A percentile compares a stretch with the other conserved stretches of the same genome.
Conservation (phyloP, 2,797 vertebrate genomes). For the Clarias fuscus region DNA sequence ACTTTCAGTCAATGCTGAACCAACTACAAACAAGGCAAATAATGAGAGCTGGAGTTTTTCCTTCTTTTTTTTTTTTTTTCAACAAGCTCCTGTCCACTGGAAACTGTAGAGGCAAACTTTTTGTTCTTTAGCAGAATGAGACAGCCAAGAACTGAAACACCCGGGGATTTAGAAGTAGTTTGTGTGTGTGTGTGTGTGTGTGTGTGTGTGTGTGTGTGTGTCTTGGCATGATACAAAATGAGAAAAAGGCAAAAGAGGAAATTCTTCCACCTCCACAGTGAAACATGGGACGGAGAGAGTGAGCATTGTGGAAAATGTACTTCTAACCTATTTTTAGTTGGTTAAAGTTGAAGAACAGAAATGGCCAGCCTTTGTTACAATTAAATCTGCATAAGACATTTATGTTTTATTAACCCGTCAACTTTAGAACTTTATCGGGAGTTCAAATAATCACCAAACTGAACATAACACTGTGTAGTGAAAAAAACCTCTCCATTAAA, state of each 20-base stretch:
- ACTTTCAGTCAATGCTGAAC: background rate
- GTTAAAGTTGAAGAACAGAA: background rate
- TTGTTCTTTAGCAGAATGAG: constrained; percentile 8
- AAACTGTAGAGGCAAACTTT: constrained; percentile 25
- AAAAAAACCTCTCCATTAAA: background rate
- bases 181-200: constrained; percentile 37
- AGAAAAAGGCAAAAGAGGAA: constrained; percentile 43
- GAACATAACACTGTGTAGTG: background rate
- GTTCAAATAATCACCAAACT: background rate
- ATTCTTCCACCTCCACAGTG: constrained; percentile 54
- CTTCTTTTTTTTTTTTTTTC: background rate
- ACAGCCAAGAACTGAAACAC: constrained; percentile 26
- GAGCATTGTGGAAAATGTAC: constrained; percentile 12
- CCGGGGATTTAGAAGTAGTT: background rate
- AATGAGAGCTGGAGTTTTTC: background rate
- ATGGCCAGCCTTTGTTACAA: background rate
- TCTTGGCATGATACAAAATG: constrained; percentile 36
- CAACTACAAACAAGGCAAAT: background rate
- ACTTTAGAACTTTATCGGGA: background rate
- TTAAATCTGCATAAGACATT: background rate
- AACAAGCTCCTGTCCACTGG: constrained; percentile 1
- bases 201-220: constrained; percentile 38
- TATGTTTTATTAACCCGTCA: background rate
- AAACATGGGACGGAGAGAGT: constrained; percentile 24
- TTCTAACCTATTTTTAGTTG: background rate